Evolutionary conservation across 2,888 invertebrate genomes (phyloP), one percentile per base, ranked within the genome.

Genomic region (Trissolcus japonicus): DNA sequence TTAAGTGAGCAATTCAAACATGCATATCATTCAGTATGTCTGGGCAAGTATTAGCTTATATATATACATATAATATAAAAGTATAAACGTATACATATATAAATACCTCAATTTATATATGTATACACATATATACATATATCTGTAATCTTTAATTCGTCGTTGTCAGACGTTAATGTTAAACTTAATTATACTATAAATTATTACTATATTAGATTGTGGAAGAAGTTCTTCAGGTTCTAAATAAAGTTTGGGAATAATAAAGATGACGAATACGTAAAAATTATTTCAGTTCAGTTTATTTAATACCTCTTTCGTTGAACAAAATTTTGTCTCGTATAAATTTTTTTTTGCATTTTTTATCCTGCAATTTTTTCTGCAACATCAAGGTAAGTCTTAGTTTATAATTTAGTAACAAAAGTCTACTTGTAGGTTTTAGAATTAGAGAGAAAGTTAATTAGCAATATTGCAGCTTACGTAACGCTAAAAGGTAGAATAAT

Each of bases 131-230:
- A 80, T 80, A 81, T 82, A 82, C 82, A 71, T 66, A 60, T 73
- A 65, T 60, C 80, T 84, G 80, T 83, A 83, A 86, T 85, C 84
- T 86, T 86, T 86, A 87, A 84, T 86, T 87, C 86, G 85, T 87
- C 86, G 86, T 87, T 87, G 86, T 87, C 85, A 84, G 86, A 85
- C 85, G 86, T 88, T 88, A 86, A 88, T 87, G 86, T 88, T 88
- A 88, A 86, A 77, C 73, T 77, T 78, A 81, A 74, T 79, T 79
- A 76, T 76, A 68, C 66, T 80, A 75, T 81, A 80, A 82, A 82
- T 83, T 82, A 82, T 82, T 82, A 83, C 57, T 67, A 85, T 87
- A 87, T 85, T 87, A 88, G 86, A 88, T 86, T 88, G 86, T 87
- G 85, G 86, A 83, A 87, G 81, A 84, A 87, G 86, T 87, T 85